Base-by-base conservation (phyloP, 2,113 vertebrate genomes). In the Psittacus erithacus region DNA sequence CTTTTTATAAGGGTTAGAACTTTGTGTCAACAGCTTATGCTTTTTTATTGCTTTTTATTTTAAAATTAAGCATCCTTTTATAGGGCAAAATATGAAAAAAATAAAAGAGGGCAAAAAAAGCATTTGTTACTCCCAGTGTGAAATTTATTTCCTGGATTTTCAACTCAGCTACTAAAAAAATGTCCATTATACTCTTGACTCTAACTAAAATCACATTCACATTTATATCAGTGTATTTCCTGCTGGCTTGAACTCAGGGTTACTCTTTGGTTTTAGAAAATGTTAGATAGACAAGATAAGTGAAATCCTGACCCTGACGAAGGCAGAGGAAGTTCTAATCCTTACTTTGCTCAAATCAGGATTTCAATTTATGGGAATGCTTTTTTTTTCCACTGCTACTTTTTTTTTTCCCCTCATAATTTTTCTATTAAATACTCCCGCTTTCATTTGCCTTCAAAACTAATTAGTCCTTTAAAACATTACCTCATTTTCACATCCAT, bases 161-260 rank as follows among this genome's bases (percentile, higher is more conserved):
- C 10, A 41, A 23, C 7, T 85, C 19, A 85, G 31, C 3, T 85
- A 27, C 55, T 79, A 68, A 65, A 35, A 81, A 33, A 68, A 65
- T 2, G 3, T 44, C 13, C 23, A 33, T 90, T 93, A 71, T 71
- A 85, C 13, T 86, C 24, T 60, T 82, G 25, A 9, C 12, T 92
- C 3, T 88, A 73, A 92, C 96, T 96, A 97, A 85, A 96, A 76
- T 14, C 38, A 79, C 65, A 82, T 82, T 94, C 55, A 29, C 64
- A 71, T 88, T 88, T 94, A 49, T 82, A 50, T 86, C 74, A 93
- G 29, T 22, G n/a, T 87, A 18, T 81, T 92, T 92, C 46, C 81
- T 78, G 29, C 9, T 87, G 44, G 33, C 35, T 80, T 93, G 35
- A 90, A 85, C 24, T 92, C 81, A 90, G 16, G 2, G 11, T 29